Base-by-base conservation (phyloP, 1,140 invertebrate genomes). In the Drosophila aff. region DNA sequence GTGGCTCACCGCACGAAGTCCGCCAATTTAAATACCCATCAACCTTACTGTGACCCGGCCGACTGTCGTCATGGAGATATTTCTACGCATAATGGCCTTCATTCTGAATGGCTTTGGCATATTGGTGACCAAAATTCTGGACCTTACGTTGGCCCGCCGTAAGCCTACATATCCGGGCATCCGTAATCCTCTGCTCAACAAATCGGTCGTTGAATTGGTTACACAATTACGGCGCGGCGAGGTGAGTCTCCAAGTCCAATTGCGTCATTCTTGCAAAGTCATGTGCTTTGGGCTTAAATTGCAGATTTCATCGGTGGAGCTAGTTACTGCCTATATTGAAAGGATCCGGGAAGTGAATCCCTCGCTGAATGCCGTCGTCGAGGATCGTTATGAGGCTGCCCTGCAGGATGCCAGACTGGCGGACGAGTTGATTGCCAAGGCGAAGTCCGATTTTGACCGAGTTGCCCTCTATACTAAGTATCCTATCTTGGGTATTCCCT, bases 401-500 rank as follows among this genome's bases (percentile, higher is more conserved):
- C 38, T 97, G 4, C 86, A 94, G n/a, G 96, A 97, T 46, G 96
- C 97, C 0, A 91, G 92, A 67, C 85, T 84, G 38, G 94, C 94
- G 4, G 97, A 97, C 82, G 47, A 69, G 8, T 40, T 92, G 6
- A 92, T 92, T 3, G 65, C 76, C 26, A 82, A 75, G 26, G 76
- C 90, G 3, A 63, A 41, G 15, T 73, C 94, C 9, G 86, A 94
- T 5, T 91, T 96, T 0, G 84, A 93, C 18, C 69, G 91, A 10
- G 61, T 92, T 16, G 95, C 95, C 0, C 93, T 96, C 1, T 92
- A 92, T 11, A 92, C 80, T 3, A 94, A 95, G 59, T 94, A 93
- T 76, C 96, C 96, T 0, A 92, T 97, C 26, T 93, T 96, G n/a
- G 96, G 96, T 2, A 94, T 97, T n/a, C 97, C 97, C 0, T 94